Evolutionary conservation across 2,113 vertebrate genomes (phyloP).

Genomic region (Grallaria varia): DNA sequence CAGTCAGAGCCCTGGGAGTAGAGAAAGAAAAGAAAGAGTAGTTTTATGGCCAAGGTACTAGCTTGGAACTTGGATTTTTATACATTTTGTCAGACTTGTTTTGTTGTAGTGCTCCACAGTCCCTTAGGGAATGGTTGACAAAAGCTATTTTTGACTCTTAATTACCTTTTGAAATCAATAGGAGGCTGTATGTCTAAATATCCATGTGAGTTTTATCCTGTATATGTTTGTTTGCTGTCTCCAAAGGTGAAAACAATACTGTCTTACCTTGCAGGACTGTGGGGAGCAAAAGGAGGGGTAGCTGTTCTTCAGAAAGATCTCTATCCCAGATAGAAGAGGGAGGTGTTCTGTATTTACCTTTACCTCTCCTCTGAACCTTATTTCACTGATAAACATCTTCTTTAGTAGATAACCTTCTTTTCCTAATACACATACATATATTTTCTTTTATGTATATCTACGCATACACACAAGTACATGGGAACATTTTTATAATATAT

Average conservation of each 20-base stretch:
- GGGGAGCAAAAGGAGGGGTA: background rate
- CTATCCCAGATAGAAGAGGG: background rate
- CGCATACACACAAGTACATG: fast-evolving
- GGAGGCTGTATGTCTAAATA: background rate
- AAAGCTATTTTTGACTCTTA: background rate
- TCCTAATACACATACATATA: background rate
- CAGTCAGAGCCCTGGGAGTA: background rate
- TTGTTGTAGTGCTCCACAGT: background rate
- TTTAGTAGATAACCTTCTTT: background rate
- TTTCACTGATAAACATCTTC: background rate
- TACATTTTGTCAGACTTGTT: background rate
- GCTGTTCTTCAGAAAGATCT: background rate
- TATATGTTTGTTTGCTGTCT: background rate
- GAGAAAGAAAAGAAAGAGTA: background rate
- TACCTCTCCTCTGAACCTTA: background rate
- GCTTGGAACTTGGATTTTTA: background rate
- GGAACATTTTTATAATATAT: background rate
- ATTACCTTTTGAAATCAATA: background rate
- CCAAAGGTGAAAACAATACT: background rate
- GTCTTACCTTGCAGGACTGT: background rate
- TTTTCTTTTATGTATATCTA: background rate
- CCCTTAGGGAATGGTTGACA: background rate
- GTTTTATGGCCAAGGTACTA: background rate
- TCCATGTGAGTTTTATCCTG: background rate
- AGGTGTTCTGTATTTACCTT: background rate